Evolutionary conservation across 2,113 vertebrate genomes (phyloP).

Genomic region (Myiagra hebetior): DNA sequence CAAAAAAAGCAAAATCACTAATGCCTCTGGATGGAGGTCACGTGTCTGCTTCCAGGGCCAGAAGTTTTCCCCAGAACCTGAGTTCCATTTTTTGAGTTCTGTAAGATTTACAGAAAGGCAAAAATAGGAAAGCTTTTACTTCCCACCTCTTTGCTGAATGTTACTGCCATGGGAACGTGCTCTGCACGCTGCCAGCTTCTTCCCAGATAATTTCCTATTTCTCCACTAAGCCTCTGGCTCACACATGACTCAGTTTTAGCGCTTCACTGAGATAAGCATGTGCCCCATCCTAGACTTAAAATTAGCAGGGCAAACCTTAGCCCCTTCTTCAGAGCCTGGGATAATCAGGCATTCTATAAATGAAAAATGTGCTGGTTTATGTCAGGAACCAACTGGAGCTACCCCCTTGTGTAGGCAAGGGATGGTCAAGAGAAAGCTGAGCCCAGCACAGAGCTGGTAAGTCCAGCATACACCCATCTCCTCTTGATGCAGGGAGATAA

Average conservation of each 20-base stretch:
- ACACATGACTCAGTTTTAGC: slow-evolving; percentile 56
- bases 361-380: background rate
- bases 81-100: background rate
- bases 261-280: slow-evolving; percentile 34
- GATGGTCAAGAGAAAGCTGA: background rate
- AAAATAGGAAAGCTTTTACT: slow-evolving; percentile 49
- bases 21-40: background rate
- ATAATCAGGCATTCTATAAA: background rate
- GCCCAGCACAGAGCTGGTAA: background rate
- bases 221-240: slow-evolving; percentile 46
- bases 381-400: background rate
- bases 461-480: background rate
- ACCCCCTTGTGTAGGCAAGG: background rate
- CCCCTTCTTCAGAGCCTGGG: background rate
- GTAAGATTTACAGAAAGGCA: slow-evolving; percentile 25
- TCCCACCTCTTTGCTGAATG: slow-evolving; percentile 48
- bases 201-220: slow-evolving; percentile 47
- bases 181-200: slow-evolving; percentile 20
- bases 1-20: background rate
- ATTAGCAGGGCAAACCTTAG: slow-evolving; percentile 28
- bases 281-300: slow-evolving; percentile 31
- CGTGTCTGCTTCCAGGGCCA: background rate
- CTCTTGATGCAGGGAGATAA: background rate
- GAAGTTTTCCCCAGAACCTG: background rate
- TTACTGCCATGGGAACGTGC: slow-evolving; percentile 55